Evolutionary conservation across 1,140 invertebrate species (phyloP).

Genomic region (Saxidomus purpurata): DNA sequence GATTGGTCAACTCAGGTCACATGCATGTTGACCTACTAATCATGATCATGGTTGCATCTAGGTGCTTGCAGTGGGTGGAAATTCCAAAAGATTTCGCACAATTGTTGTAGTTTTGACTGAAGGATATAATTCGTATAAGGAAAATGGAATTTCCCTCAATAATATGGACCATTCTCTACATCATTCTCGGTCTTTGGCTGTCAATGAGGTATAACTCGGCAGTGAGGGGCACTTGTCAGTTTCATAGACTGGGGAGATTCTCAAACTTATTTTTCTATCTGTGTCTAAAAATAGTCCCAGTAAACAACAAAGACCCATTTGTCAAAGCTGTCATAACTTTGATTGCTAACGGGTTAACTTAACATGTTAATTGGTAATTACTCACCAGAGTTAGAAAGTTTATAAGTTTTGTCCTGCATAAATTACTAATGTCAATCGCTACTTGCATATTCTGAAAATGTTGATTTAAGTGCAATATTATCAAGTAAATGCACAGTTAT

Average conservation of each 20-base stretch:
- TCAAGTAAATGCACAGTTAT: too few species aligned
- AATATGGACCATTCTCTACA: slow-evolving; percentile 78
- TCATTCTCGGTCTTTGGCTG: slow-evolving; percentile 77
- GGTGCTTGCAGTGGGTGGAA: slow-evolving; percentile 66
- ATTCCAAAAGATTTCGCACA: neutral
- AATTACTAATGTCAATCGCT: too few species aligned
- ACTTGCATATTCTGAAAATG: too few species aligned
- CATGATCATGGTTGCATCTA: slow-evolving; percentile 81
- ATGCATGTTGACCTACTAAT: slow-evolving; percentile 81
- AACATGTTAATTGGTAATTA: too few species aligned
- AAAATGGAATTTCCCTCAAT: slow-evolving; percentile 75
- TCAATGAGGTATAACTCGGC: slow-evolving; percentile 78
- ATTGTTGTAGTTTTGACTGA: neutral
- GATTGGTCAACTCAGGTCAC: slow-evolving; percentile 85
- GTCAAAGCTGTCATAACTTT: too few species aligned
- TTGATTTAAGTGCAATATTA: too few species aligned
- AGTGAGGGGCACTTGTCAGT: neutral
- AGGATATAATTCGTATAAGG: neutral
- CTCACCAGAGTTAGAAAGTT: too few species aligned
- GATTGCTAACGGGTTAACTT: too few species aligned
- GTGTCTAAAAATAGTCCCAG: slow-evolving; percentile 40
- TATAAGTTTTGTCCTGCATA: too few species aligned
- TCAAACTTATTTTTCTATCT: slow-evolving; percentile 40
- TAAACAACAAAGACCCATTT: neutral
- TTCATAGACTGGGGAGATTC: slow-evolving; percentile 33